Evolutionary conservation across 2,797 vertebrate genomes (phyloP).

Genomic region (Centroberyx gerrardi): DNA sequence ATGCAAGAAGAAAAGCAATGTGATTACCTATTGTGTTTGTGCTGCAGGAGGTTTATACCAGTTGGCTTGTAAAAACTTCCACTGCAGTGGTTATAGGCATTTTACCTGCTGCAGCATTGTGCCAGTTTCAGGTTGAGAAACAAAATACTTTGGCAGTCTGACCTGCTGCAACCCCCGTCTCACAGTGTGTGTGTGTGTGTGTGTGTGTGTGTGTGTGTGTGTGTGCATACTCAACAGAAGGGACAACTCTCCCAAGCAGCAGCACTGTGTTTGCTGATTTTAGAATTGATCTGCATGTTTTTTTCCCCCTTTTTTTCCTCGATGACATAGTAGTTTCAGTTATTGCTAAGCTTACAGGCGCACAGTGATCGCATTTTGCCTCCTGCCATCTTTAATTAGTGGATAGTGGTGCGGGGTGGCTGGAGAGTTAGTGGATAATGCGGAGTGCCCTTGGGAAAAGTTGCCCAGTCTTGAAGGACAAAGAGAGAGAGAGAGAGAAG

Average conservation of each 20-base stretch:
- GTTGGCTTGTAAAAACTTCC: conserved; percentile 3
- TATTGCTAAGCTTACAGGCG: conserved; percentile 55
- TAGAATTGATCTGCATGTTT: conserved; percentile 10
- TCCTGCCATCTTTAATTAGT: conserved; percentile 74
- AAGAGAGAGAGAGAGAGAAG: conserved; percentile 6
- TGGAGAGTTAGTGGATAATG: conserved; percentile 69
- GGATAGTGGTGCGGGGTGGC: conserved; percentile 29
- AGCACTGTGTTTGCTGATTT: background rate
- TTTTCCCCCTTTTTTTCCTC: conserved; percentile 16
- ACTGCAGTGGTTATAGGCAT: background rate
- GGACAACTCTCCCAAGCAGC: too few species aligned
- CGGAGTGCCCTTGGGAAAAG: conserved; percentile 66
- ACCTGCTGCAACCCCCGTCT: background rate
- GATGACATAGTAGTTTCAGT: conserved; percentile 56
- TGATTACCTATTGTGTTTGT: background rate
- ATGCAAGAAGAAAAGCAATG: background rate
- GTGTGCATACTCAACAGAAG: background rate
- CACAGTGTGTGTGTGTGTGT: background rate
- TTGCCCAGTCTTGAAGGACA: conserved; percentile 68
- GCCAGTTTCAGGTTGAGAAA: conserved; percentile 21
- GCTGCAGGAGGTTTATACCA: background rate
- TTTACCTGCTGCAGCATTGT: background rate
- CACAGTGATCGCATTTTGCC: conserved; percentile 58
- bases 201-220: background rate
- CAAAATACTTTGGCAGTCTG: conserved; percentile 11